Percentiles rank a stretch among this genome's conserved stretches.
phyloP scores from a whole-genome alignment of 2,888 invertebrate genomes.

The Tetheella fluctuosa region DNA sequence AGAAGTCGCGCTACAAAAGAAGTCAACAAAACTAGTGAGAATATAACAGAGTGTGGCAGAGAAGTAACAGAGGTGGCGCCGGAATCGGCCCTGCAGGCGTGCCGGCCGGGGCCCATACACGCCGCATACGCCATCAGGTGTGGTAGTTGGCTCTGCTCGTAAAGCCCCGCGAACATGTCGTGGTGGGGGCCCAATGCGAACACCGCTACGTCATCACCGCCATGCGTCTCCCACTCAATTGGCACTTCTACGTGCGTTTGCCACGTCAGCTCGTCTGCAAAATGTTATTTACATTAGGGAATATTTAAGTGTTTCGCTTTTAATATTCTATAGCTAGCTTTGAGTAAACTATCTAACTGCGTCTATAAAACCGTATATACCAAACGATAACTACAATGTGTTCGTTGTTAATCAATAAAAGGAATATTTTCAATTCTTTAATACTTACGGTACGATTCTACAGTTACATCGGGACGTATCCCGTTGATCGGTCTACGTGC shows the following conservation, averaged over 20 bases:
- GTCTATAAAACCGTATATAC: too few species aligned
- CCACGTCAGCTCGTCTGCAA: conserved; percentile 45
- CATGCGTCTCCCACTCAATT: conserved; percentile 86
- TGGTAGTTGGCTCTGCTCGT: conserved; percentile 91
- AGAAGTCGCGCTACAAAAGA: background rate
- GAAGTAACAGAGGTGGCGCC: conserved; percentile 17
- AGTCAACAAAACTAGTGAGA: background rate
- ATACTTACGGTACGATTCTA: conserved; percentile 50
- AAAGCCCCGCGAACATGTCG: conserved; percentile 89
- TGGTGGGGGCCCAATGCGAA: conserved; percentile 89
- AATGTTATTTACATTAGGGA: background rate
- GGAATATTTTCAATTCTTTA: background rate
- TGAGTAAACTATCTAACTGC: too few species aligned
- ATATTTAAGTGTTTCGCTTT: too few species aligned
- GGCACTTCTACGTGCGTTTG: conserved; percentile 79
- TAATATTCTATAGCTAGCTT: too few species aligned
- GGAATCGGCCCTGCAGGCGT: conserved; percentile 49
- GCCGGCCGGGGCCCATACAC: conserved; percentile 85
- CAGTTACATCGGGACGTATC: conserved; percentile 73
- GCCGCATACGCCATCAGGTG: conserved; percentile 89
- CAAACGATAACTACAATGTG: too few species aligned
- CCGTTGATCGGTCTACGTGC: conserved; percentile 63
- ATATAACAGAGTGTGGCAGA: too few species aligned
- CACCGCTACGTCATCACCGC: conserved; percentile 91
- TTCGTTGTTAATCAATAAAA: too few species aligned